Evolutionary conservation across 1,140 invertebrate species (phyloP).

Genomic region (Drosophila bocqueti): DNA sequence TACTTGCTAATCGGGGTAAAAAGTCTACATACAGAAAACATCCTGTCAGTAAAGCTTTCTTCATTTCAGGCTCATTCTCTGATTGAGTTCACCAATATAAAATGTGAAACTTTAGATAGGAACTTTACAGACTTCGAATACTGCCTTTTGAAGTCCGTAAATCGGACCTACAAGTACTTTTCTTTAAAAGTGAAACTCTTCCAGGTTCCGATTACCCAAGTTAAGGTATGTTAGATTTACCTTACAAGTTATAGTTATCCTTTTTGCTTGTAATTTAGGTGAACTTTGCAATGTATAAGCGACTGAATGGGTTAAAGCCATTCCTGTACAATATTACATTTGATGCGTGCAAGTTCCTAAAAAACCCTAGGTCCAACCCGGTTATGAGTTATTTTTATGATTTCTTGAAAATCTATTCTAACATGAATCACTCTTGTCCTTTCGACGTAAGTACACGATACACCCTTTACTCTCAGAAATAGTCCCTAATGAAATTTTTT

Average conservation of each 20-base stretch:
- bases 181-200: background rate
- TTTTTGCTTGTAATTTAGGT: background rate
- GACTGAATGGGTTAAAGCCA: slow-evolving; percentile 8
- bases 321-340: slow-evolving; percentile 10
- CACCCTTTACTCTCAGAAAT: too few relatives aligned
- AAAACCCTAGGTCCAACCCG: background rate
- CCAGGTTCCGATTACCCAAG: background rate
- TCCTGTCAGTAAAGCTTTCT: background rate
- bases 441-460: slow-evolving; percentile 2
- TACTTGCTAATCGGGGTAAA: background rate
- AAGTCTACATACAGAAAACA: background rate
- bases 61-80: background rate
- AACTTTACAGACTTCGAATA: background rate
- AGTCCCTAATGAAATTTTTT: background rate
- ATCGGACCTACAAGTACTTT: too few relatives aligned
- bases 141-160: too few relatives aligned
- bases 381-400: slow-evolving; percentile 1
- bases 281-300: background rate
- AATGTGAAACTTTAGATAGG: background rate
- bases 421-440: slow-evolving; percentile 25
- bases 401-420: background rate
- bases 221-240: background rate
- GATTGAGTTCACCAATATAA: background rate
- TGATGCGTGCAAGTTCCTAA: slow-evolving; percentile 12
- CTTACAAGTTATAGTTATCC: background rate